Evolutionary conservation across 2,113 vertebrate genomes (phyloP).

Genomic region (Orcinus orca): DNA sequence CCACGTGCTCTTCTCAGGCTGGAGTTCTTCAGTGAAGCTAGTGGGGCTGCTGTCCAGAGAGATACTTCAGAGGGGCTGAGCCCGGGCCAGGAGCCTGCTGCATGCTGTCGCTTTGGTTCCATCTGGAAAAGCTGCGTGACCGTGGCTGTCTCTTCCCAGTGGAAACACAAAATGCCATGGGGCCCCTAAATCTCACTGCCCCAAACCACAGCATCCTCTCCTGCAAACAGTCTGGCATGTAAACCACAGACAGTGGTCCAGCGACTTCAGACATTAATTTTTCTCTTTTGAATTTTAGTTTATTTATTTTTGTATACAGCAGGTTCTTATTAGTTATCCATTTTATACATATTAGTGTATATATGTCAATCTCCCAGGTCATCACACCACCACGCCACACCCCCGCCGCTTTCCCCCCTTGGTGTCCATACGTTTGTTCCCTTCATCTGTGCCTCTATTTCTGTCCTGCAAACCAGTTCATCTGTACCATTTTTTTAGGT

Average conservation of each 20-base stretch:
- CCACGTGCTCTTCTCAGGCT: not conserved
- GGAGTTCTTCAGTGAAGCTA: not conserved
- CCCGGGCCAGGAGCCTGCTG: not conserved
- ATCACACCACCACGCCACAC: too few species aligned
- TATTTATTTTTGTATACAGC: too few species aligned
- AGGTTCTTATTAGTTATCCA: too few species aligned
- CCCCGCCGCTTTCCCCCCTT: too few species aligned
- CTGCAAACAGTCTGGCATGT: not conserved
- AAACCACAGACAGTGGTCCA: not conserved
- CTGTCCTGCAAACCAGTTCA: too few species aligned
- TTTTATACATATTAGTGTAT: too few species aligned
- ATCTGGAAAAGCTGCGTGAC: not conserved
- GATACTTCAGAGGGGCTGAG: not conserved
- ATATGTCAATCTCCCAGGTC: too few species aligned
- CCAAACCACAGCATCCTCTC: not conserved
- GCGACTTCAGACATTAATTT: not conserved
- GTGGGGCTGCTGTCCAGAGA: not conserved
- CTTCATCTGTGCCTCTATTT: too few species aligned
- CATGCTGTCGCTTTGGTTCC: not conserved
- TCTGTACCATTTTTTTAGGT: too few species aligned
- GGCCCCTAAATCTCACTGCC: not conserved
- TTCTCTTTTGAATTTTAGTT: not conserved
- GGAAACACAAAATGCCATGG: not conserved
- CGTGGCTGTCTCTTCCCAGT: not conserved
- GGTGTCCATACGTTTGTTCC: too few species aligned